Conservation (phyloP, 2,113 vertebrate genomes). For the Mixornis gularis region DNA sequence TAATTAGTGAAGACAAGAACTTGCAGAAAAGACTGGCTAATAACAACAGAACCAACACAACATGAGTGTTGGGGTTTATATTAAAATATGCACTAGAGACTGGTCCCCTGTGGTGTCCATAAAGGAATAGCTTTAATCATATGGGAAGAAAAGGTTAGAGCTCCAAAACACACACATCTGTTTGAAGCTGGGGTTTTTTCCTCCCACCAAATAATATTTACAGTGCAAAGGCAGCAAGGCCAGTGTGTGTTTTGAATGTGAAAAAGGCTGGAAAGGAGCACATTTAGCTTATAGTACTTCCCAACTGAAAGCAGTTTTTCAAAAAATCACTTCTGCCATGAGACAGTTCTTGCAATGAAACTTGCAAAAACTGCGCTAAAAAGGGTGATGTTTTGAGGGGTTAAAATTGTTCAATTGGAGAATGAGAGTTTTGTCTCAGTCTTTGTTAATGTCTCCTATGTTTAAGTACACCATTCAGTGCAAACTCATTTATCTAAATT, state of each 20-base stretch:
- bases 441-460: neutral
- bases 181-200: constrained; percentile 75
- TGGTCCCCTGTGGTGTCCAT: constrained; percentile 83
- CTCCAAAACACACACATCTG: constrained; percentile 84
- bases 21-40: constrained; percentile 84
- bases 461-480: neutral
- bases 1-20: constrained; percentile 88
- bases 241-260: constrained; percentile 81
- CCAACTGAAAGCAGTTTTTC: constrained; percentile 41
- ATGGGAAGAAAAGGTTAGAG: constrained; percentile 85
- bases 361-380: constrained; percentile 8
- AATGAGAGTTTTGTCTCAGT: neutral
- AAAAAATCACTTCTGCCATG: constrained; percentile 29
- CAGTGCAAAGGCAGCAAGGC: constrained; percentile 78
- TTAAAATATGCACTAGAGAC: constrained; percentile 85
- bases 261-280: constrained; percentile 65
- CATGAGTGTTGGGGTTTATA: constrained; percentile 83
- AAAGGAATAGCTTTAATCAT: constrained; percentile 87
- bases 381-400: neutral
- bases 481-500: neutral
- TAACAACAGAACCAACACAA: constrained; percentile 88
- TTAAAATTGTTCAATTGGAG: constrained; percentile 20
- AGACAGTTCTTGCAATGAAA: constrained; percentile 34
- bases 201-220: constrained; percentile 82
- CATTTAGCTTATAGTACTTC: constrained; percentile 57